Conservation (phyloP, 1,140 invertebrate genomes). For the Nilaparvata lugens region DNA sequence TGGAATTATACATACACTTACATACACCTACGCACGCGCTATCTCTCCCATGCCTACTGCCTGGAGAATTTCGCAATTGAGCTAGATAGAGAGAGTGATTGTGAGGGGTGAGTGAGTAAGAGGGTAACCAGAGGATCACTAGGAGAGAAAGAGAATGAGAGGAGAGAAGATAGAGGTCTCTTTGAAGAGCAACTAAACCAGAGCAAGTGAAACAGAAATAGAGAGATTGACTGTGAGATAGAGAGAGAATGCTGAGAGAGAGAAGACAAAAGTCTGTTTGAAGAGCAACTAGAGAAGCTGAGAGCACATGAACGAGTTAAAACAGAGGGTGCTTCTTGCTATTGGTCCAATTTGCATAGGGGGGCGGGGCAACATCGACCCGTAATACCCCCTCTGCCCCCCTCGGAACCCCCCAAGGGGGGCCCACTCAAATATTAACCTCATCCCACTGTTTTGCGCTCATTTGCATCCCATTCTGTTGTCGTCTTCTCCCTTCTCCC, state of each 20-base stretch:
- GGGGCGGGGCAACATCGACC: not conserved
- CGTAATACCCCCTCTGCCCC: not conserved
- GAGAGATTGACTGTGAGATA: too few relatives aligned
- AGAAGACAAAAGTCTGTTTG: too few relatives aligned
- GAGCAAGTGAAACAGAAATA: too few relatives aligned
- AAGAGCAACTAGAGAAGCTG: not conserved
- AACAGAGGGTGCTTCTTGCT: not conserved
- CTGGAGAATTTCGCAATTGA: too few relatives aligned
- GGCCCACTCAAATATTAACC: slow-evolving; percentile 3
- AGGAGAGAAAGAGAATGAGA: not conserved
- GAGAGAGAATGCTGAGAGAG: too few relatives aligned
- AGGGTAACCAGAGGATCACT: not conserved
- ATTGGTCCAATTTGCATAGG: slow-evolving; percentile 2
- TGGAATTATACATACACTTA: too few relatives aligned
- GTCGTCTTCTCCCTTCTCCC: not conserved
- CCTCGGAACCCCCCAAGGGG: too few relatives aligned
- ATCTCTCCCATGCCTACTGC: too few relatives aligned
- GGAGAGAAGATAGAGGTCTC: too few relatives aligned
- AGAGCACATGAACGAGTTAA: not conserved
- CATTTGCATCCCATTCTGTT: not conserved
- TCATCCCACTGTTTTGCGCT: not conserved
- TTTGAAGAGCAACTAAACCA: too few relatives aligned
- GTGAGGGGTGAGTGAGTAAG: not conserved
- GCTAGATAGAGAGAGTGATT: not conserved
- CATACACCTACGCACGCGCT: too few relatives aligned